Evolutionary conservation across 53 echinoderm and acorn worm species (phyloP), one percentile per base, ranked within the genome.

Genomic region (Antedon mediterranea): DNA sequence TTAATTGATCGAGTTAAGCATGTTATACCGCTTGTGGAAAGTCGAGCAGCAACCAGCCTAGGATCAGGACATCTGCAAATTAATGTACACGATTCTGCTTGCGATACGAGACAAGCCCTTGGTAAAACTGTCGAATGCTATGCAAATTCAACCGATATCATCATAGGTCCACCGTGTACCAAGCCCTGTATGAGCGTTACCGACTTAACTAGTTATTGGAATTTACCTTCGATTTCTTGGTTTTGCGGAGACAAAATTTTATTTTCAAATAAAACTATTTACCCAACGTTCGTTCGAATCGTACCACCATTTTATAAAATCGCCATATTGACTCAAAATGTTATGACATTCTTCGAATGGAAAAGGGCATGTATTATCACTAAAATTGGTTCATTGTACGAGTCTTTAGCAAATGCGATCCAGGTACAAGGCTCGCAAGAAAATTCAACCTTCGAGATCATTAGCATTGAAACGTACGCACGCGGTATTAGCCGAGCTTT

Each of bases 111-210:
- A 8, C 76, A 81, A n/a, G 87, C 87, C 9, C 82, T 82, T 30
- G 90, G 90, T 1, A 78, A 79, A 30, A 77, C 87, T 34, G 84
- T 90, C 34, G 90, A 87, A 33, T 43, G 87, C 7, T 77, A 79
- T 71, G n/a, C 43, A 30, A 72, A 80, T 31, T 80, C 85, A 29
- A 41, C 81, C 0, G 85, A 79, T 33, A 73, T 88, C 30, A 74
- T 90, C 30, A 37, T 37, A 37, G 90, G 87, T 5, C 86, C 77
- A 28, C 87, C 90, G 7, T 90, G 90, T 77, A 84, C 90, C 0
- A 78, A 78, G n/a, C 82, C 87, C 0, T 90, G 90, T 79, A 78
- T 79, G 26, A 85, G 81, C 26, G 90, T 90, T 9, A 43, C 83
- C 6, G 82, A 87, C 43, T 77, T 90, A 0, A 78, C 87, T 0